phyloP scores from a whole-genome alignment of 2,797 vertebrate genomes.

The Sebastiscus tertius region DNA sequence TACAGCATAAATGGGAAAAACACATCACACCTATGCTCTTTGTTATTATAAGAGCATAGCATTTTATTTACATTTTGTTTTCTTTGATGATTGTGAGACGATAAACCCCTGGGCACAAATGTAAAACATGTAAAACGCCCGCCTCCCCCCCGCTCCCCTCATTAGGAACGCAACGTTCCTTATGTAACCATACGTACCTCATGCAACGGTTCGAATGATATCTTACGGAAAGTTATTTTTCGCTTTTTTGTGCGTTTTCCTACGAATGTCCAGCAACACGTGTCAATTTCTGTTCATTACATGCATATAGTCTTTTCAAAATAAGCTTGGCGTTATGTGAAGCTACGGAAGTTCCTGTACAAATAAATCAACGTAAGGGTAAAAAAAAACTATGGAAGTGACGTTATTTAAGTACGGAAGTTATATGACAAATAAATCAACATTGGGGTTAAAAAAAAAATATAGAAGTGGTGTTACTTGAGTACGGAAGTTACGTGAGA shows the following conservation, averaged over 20 bases:
- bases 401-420: too few species aligned
- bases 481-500: too few species aligned
- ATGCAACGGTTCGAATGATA: background rate
- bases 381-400: too few species aligned
- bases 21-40: constrained; percentile 44
- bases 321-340: too few species aligned
- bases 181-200: too few species aligned
- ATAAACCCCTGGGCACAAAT: background rate
- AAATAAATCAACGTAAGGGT: too few species aligned
- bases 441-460: too few species aligned
- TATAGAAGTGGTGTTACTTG: too few species aligned
- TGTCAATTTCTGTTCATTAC: background rate
- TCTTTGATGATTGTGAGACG: background rate
- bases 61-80: constrained; percentile 53
- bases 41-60: constrained; percentile 49
- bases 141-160: background rate
- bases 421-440: too few species aligned
- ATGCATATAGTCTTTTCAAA: background rate
- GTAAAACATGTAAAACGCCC: background rate
- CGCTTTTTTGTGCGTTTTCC: background rate
- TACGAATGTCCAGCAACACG: background rate
- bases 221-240: background rate
- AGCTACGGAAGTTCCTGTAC: too few species aligned
- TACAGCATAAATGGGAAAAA: constrained; percentile 12
- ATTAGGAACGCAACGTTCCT: background rate